A percentile compares a stretch with the other conserved stretches of the same genome.
Conservation (phyloP, 2,888 invertebrate species). For the Masnerella sp. region DNA sequence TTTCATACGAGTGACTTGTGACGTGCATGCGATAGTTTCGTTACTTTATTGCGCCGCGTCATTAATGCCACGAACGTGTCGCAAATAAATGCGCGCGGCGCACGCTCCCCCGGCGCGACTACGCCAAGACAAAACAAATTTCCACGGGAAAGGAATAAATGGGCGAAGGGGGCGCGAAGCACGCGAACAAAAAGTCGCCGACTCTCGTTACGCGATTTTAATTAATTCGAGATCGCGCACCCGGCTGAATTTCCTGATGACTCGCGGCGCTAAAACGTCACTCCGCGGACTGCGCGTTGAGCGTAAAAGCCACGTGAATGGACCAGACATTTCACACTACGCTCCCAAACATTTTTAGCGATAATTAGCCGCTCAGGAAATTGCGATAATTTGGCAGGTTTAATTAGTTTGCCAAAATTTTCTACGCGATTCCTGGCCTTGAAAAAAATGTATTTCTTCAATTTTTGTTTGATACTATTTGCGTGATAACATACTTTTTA, state of each 20-base stretch:
- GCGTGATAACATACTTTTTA: too few relatives aligned
- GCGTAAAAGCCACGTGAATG: slow-evolving; percentile 4
- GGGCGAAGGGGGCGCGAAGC: background rate
- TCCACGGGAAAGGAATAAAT: slow-evolving; percentile 4
- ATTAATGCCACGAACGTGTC: slow-evolving; percentile 46
- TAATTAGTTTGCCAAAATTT: too few relatives aligned
- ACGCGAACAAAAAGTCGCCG: background rate
- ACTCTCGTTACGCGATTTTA: slow-evolving; percentile 27
- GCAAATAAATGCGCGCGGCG: slow-evolving; percentile 30
- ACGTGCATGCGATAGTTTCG: slow-evolving; percentile 36
- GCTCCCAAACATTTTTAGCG: slow-evolving; percentile 10
- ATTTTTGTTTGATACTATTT: too few relatives aligned
- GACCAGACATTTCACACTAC: slow-evolving; percentile 13
- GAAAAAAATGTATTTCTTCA: too few relatives aligned
- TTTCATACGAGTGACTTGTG: slow-evolving; percentile 1
- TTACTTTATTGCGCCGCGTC: slow-evolving; percentile 34
- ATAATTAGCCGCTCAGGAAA: background rate
- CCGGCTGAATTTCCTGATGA: slow-evolving; percentile 21
- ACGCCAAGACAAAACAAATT: slow-evolving; percentile 18
- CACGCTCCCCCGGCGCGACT: slow-evolving; percentile 12
- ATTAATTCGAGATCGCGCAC: slow-evolving; percentile 42
- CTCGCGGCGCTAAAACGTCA: slow-evolving; percentile 5
- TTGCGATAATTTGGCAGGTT: background rate
- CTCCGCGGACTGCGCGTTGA: slow-evolving; percentile 1
- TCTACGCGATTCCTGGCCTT: too few relatives aligned